Conservation (phyloP, 2,113 vertebrate species). For the Ondatra zibethicus region DNA sequence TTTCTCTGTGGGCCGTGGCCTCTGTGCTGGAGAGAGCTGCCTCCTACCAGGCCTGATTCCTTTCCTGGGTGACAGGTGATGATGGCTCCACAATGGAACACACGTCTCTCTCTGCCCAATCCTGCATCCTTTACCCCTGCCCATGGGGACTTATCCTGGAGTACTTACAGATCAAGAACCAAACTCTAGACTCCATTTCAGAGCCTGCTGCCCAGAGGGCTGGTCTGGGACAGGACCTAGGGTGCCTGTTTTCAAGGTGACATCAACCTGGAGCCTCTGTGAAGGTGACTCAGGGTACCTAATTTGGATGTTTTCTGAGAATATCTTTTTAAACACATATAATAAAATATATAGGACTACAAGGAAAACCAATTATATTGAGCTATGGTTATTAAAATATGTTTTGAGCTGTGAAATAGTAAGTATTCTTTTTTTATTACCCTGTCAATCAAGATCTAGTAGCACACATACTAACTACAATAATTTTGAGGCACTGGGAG, state of each 20-base stretch:
- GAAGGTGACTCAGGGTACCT: not conserved
- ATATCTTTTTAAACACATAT: not conserved
- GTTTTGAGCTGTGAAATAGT: not conserved
- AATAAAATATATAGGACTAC: not conserved
- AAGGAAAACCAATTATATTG: constrained; percentile 10
- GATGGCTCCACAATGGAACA: accelerated
- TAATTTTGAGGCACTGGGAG: not conserved
- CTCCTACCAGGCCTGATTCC: not conserved
- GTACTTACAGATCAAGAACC: not conserved
- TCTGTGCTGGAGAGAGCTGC: not conserved
- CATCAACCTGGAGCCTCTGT: no score
- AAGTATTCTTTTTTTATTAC: not conserved
- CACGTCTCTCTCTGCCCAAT: not conserved
- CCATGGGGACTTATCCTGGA: not conserved
- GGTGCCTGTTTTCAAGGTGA: not conserved
- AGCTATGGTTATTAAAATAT: not conserved
- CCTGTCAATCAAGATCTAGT: not conserved
- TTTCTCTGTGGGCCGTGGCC: not conserved
- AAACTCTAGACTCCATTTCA: not conserved
- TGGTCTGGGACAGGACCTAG: not conserved
- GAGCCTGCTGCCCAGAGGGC: not conserved
- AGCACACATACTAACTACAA: not conserved
- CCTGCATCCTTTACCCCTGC: not conserved
- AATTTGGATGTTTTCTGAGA: not conserved
- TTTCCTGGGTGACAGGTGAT: not conserved